Conservation (phyloP, 92 coral and sea anemone genomes). For the Phymanthus crucifer region DNA sequence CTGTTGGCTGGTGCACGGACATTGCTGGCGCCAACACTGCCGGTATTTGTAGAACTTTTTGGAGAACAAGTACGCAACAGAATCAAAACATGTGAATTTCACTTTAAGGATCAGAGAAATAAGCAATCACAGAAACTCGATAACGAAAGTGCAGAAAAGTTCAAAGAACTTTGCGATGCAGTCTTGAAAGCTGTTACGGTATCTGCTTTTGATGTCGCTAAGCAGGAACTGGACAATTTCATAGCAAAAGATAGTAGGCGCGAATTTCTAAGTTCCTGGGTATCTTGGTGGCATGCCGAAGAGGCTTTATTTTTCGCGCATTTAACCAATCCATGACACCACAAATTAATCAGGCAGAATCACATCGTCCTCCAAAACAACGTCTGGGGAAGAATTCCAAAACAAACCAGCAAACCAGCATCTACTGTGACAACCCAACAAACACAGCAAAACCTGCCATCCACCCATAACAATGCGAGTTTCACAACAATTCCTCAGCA, state of each 20-base stretch:
- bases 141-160: not conserved
- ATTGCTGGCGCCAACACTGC: slow-evolving; percentile 23
- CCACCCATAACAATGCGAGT: too few relatives aligned
- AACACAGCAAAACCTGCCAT: not conserved
- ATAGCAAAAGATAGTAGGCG: too few relatives aligned
- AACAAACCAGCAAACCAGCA: not conserved
- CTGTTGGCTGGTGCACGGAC: too few relatives aligned
- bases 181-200: too few relatives aligned
- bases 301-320: too few relatives aligned
- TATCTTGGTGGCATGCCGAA: too few relatives aligned
- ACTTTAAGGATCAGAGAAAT: slow-evolving; percentile 45
- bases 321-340: not conserved
- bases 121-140: slow-evolving; percentile 16
- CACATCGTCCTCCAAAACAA: not conserved
- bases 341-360: too few relatives aligned
- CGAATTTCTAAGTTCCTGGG: too few relatives aligned
- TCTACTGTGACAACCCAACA: not conserved
- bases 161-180: slow-evolving; percentile 35
- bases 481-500: too few relatives aligned
- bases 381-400: not conserved
- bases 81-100: slow-evolving; percentile 45
- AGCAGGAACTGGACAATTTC: too few relatives aligned
- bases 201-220: too few relatives aligned
- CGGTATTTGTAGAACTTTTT: slow-evolving; percentile 8
- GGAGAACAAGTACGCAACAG: not conserved